phyloP scores from a whole-genome alignment of 2,888 invertebrate genomes.

The Volucella inflata region DNA sequence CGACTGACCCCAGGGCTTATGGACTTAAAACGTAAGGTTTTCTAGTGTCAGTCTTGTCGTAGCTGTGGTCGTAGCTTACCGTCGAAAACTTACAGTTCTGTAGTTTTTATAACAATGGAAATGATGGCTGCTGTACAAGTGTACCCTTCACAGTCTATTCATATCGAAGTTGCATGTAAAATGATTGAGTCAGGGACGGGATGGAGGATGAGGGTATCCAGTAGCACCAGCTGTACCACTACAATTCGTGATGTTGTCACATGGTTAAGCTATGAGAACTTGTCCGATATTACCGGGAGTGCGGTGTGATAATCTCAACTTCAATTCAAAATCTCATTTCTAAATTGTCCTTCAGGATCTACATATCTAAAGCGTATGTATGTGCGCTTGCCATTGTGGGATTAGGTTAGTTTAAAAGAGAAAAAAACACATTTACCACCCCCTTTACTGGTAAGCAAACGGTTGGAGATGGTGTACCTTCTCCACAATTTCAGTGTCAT shows the following conservation, averaged over 20 bases:
- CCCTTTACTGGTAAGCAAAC: too few species aligned
- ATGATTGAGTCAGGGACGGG: too few species aligned
- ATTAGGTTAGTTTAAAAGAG: too few species aligned
- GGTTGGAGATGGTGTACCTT: background rate
- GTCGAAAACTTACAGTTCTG: background rate
- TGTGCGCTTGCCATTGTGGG: background rate
- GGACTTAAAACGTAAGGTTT: slow-evolving; percentile 53
- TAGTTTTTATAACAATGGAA: slow-evolving; percentile 17
- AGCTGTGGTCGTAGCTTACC: background rate
- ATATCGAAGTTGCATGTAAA: too few species aligned
- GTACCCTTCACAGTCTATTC: too few species aligned
- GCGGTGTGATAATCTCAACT: background rate
- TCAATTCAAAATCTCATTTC: slow-evolving; percentile 23
- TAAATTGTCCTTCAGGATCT: slow-evolving; percentile 21
- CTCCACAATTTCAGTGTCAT: background rate
- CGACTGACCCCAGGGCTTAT: slow-evolving; percentile 53
- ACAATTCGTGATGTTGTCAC: background rate
- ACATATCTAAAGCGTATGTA: background rate
- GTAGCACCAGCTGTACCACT: background rate
- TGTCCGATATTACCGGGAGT: background rate
- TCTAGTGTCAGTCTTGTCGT: slow-evolving; percentile 30
- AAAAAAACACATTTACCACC: too few species aligned
- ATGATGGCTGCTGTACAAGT: too few species aligned
- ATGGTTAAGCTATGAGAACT: background rate
- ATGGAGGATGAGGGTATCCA: too few species aligned